Evolutionary conservation across 2,797 vertebrate species (phyloP).

Genomic region (Harpagifer antarcticus): DNA sequence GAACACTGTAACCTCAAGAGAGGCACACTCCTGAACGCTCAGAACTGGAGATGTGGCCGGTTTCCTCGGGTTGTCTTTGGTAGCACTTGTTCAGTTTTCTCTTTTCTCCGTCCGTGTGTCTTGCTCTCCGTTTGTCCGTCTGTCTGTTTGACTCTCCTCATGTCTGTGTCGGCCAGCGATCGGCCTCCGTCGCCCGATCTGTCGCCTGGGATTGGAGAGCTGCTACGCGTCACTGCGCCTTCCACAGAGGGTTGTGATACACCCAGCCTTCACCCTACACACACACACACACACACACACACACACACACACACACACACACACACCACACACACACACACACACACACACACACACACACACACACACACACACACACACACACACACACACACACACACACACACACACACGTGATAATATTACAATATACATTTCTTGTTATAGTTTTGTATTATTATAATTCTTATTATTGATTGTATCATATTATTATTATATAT

Average conservation of each 20-base stretch:
- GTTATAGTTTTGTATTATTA: too few relatives aligned
- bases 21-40: slow-evolving; percentile 9
- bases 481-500: too few relatives aligned
- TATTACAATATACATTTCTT: too few relatives aligned
- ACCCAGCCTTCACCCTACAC: slow-evolving; percentile 90
- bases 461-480: too few relatives aligned
- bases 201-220: slow-evolving; percentile 41
- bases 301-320: too few relatives aligned
- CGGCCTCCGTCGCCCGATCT: slow-evolving; percentile 17
- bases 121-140: not conserved
- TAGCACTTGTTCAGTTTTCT: slow-evolving; percentile 24
- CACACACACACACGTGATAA: too few relatives aligned
- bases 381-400: too few relatives aligned
- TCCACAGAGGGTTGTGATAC: slow-evolving; percentile 92
- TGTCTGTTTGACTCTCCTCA: not conserved
- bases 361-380: too few relatives aligned
- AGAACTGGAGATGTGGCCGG: not conserved
- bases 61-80: slow-evolving; percentile 38
- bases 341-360: too few relatives aligned
- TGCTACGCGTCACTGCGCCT: slow-evolving; percentile 84
- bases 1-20: slow-evolving; percentile 19
- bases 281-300: not conserved
- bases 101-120: not conserved
- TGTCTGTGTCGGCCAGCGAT: slow-evolving; percentile 20
- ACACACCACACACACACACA: too few relatives aligned